These are phyloP conservation scores for Perizoma affinitatum DNA, from an alignment of 2,888 invertebrate genomes.

Conservation along the genomic window DNA sequence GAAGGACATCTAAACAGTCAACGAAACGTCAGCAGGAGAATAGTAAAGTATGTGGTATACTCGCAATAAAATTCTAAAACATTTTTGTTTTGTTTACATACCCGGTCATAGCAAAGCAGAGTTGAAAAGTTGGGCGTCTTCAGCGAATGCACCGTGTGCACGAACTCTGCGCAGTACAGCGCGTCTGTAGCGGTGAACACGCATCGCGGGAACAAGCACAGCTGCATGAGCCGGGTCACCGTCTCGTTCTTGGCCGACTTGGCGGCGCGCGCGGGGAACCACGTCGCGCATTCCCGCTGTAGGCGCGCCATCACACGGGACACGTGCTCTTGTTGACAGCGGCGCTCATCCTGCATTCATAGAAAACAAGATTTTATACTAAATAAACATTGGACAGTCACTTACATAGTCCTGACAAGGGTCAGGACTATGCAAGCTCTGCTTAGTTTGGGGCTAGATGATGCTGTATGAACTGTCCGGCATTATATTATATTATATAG, in stretches of 20 bases:
- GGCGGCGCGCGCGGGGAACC: conserved; percentile 93
- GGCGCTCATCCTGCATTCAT: conserved; percentile 96
- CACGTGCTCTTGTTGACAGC: conserved; percentile 97
- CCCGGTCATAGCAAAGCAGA: conserved; percentile 97
- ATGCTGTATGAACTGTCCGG: too few relatives aligned
- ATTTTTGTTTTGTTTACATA: too few relatives aligned
- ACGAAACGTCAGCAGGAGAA: too few relatives aligned
- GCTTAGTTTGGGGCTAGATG: too few relatives aligned
- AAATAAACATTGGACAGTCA: too few relatives aligned
- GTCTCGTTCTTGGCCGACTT: conserved; percentile 98
- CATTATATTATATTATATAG: too few relatives aligned
- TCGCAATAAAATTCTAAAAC: too few relatives aligned
- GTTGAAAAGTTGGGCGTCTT: conserved; percentile 99
- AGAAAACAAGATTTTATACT: too few relatives aligned
- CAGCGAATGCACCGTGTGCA: conserved; percentile 96
- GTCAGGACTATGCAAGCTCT: too few relatives aligned
- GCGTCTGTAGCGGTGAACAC: conserved; percentile 98
- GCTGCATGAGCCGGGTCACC: conserved; percentile 97
- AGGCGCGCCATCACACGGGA: conserved; percentile 90
- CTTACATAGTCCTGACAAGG: too few relatives aligned
- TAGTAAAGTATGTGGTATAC: too few relatives aligned
- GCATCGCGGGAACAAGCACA: conserved; percentile 98
- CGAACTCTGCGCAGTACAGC: conserved; percentile 98
- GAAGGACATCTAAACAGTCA: too few relatives aligned
- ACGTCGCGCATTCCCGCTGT: conserved; percentile 91